Conservation (phyloP, 2,797 vertebrate species). For the Labroides dimidiatus region DNA sequence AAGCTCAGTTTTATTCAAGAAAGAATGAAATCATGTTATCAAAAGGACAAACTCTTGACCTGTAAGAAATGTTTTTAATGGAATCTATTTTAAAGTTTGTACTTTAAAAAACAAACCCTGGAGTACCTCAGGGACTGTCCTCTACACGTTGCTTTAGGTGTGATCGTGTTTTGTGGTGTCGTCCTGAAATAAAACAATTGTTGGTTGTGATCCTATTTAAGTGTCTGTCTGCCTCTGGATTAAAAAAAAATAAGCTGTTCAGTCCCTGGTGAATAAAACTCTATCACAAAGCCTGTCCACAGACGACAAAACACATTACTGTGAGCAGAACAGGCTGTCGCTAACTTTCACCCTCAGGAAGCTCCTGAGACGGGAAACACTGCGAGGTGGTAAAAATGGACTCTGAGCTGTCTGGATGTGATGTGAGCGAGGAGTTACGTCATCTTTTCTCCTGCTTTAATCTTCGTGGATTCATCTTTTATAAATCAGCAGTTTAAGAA, state of each 20-base stretch:
- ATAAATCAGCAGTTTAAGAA: not conserved
- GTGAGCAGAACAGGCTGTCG: conserved; percentile 17
- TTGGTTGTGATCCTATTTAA: conserved; percentile 5
- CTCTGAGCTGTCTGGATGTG: conserved; percentile 20
- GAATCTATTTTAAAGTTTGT: conserved; percentile 3
- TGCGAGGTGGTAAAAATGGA: conserved; percentile 29
- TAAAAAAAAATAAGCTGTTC: conserved; percentile 3
- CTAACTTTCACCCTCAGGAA: conserved; percentile 20
- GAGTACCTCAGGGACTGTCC: not conserved
- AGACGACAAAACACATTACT: conserved; percentile 40
- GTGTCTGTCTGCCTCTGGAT: conserved; percentile 30
- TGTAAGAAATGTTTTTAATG: not conserved
- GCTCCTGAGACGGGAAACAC: conserved; percentile 28
- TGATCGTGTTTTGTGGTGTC: not conserved
- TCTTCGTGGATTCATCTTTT: not conserved
- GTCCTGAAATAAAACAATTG: conserved; percentile 20
- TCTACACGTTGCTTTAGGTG: not conserved
- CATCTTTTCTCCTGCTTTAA: not conserved
- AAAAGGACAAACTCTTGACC: too few species aligned
- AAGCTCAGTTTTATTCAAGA: too few species aligned
- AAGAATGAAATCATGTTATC: too few species aligned
- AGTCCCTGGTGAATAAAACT: conserved; percentile 15
- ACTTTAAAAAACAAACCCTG: not conserved
- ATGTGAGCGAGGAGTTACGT: not conserved
- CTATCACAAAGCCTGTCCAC: conserved; percentile 39